Conservation (phyloP, 2,888 invertebrate genomes). For the Drosophila macrospina region DNA sequence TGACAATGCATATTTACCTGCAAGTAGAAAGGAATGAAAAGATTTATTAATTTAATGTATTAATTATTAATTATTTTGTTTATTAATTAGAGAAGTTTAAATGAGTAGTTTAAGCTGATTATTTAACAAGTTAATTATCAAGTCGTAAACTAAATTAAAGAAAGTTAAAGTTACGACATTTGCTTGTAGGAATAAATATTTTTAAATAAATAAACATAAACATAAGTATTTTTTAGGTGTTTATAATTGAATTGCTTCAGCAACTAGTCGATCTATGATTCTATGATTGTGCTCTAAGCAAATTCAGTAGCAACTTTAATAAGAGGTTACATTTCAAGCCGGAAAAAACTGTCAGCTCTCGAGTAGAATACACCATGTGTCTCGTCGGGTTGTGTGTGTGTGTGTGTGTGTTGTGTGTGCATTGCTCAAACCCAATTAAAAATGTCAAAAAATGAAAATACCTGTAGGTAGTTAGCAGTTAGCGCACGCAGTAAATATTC, state of each 20-base stretch:
- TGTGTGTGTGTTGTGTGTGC: constrained; percentile 39
- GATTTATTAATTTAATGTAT: constrained; percentile 10
- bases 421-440: constrained; percentile 79
- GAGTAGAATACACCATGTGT: constrained; percentile 8
- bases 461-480: constrained; percentile 82
- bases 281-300: neutral
- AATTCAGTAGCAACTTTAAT: constrained; percentile 48
- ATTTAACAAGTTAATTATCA: neutral
- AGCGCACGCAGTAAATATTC: constrained; percentile 82
- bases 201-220: too few species aligned
- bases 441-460: constrained; percentile 79
- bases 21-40: constrained; percentile 22
- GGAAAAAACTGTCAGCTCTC: constrained; percentile 53
- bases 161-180: too few species aligned
- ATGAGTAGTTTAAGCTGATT: too few species aligned
- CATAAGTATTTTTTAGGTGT: too few species aligned
- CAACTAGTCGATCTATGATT: too few species aligned
- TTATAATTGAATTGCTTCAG: too few species aligned
- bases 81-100: too few species aligned
- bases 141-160: too few species aligned
- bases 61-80: too few species aligned
- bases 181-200: too few species aligned
- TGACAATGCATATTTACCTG: constrained; percentile 62
- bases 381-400: neutral
- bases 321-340: constrained; percentile 30